phyloP scores from a whole-genome alignment of 2,888 invertebrate species.

The Salticus scenicus region DNA sequence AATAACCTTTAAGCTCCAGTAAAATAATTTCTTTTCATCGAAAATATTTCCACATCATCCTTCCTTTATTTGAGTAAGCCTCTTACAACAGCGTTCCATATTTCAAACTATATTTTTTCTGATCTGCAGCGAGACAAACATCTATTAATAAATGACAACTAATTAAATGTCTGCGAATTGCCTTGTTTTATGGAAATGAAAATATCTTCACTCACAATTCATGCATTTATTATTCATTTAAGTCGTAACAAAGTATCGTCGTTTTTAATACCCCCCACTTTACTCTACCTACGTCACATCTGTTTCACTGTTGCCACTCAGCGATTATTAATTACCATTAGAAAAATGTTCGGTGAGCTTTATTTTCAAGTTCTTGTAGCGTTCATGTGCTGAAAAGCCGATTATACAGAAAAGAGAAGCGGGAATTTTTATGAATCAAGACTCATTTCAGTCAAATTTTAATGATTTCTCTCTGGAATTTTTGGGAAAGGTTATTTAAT shows the following conservation, averaged over 20 bases:
- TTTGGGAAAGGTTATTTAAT: constrained; percentile 59
- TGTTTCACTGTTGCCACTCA: constrained; percentile 46
- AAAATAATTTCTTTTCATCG: neutral
- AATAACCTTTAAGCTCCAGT: neutral
- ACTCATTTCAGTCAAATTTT: constrained; percentile 39
- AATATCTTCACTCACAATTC: constrained; percentile 52
- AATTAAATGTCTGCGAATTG: constrained; percentile 47
- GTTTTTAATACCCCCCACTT: constrained; percentile 39
- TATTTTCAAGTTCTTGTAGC: constrained; percentile 37
- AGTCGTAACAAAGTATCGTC: constrained; percentile 42
- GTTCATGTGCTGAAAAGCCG: constrained; percentile 23
- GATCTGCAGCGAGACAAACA: constrained; percentile 16
- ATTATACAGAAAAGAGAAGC: constrained; percentile 29
- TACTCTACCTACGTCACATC: constrained; percentile 38
- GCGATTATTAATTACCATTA: constrained; percentile 64
- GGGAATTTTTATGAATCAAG: constrained; percentile 30
- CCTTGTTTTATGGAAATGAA: constrained; percentile 40
- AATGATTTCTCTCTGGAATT: constrained; percentile 43
- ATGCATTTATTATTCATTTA: constrained; percentile 65
- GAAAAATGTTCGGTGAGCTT: constrained; percentile 53
- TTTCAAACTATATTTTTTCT: neutral
- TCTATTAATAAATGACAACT: constrained; percentile 66
- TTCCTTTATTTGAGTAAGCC: neutral
- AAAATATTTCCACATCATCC: neutral
- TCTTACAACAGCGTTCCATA: neutral